Evolutionary conservation across 2,113 vertebrate genomes (phyloP).

Genomic region (Myotis davidii): DNA sequence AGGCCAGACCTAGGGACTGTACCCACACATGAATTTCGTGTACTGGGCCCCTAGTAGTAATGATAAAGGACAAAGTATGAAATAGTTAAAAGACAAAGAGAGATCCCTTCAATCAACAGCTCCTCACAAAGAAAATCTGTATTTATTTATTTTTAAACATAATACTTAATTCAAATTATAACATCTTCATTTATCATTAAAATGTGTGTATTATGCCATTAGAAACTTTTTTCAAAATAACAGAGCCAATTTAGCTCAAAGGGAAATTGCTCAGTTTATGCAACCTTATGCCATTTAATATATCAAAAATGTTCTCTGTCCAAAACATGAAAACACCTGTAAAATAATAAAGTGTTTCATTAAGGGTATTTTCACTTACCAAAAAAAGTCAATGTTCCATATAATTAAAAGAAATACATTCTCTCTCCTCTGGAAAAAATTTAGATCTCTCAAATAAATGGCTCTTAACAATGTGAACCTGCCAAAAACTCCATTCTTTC

Average conservation of each 20-base stretch:
- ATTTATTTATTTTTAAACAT: neutral
- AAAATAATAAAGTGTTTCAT: conserved; percentile 13
- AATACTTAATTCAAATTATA: neutral
- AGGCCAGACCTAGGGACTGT: too few relatives aligned
- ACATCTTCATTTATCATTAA: neutral
- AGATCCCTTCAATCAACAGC: neutral
- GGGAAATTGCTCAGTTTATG: neutral
- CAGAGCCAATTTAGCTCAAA: neutral
- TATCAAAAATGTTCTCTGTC: neutral
- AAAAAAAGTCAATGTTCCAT: neutral
- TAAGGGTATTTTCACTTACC: neutral
- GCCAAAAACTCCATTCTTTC: conserved; percentile 66
- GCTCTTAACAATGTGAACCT: conserved; percentile 58
- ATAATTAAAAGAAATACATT: conserved; percentile 19
- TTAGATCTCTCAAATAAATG: conserved; percentile 35
- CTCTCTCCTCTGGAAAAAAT: neutral
- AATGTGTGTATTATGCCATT: neutral
- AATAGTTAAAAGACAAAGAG: neutral
- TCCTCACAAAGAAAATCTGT: neutral
- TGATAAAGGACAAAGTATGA: neutral
- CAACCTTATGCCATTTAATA: neutral
- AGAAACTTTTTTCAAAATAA: neutral
- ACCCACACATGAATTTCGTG: too few relatives aligned
- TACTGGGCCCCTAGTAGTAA: too few relatives aligned
- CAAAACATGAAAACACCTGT: neutral